These are phyloP conservation scores for Sphaerophoria rueppellii DNA, from an alignment of 2,888 invertebrate genomes.

Conservation along the genomic window DNA sequence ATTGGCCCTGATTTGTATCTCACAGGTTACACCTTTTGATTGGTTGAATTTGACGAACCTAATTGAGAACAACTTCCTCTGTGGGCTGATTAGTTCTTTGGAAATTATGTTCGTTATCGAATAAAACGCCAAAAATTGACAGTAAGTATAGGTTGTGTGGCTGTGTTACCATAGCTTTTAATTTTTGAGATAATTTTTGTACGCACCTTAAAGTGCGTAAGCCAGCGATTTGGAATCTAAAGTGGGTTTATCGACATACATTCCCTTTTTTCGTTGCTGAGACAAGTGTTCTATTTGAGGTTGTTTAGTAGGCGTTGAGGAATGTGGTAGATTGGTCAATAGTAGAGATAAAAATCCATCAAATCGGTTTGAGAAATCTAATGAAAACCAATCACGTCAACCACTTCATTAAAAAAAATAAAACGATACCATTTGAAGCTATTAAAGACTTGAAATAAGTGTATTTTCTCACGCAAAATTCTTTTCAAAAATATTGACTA, in stretches of 20 bases:
- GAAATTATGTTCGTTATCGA: background rate
- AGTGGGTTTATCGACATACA: slow-evolving; percentile 7
- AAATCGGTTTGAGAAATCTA: background rate
- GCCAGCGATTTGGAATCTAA: background rate
- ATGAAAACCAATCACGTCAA: slow-evolving; percentile 2
- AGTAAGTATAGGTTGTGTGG: background rate
- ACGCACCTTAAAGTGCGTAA: slow-evolving; percentile 29
- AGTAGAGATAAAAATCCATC: too few species aligned
- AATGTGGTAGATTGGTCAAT: background rate
- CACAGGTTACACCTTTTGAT: background rate
- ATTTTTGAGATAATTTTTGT: slow-evolving; percentile 17
- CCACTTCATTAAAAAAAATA: slow-evolving; percentile 6
- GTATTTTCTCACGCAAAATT: slow-evolving; percentile 26
- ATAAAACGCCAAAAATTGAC: background rate
- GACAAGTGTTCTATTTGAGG: background rate
- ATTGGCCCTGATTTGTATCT: slow-evolving; percentile 18
- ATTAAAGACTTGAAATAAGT: slow-evolving; percentile 1
- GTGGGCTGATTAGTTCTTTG: background rate
- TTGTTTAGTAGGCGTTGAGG: slow-evolving; percentile 2
- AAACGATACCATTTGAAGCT: background rate
- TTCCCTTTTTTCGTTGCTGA: background rate
- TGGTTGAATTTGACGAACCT: background rate
- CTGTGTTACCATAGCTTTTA: background rate
- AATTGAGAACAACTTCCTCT: slow-evolving; percentile 4
- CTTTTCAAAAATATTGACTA: background rate